These are phyloP conservation scores for Seladonia tumulorum DNA, from an alignment of 2,888 invertebrate species.

Conservation along the genomic window DNA sequence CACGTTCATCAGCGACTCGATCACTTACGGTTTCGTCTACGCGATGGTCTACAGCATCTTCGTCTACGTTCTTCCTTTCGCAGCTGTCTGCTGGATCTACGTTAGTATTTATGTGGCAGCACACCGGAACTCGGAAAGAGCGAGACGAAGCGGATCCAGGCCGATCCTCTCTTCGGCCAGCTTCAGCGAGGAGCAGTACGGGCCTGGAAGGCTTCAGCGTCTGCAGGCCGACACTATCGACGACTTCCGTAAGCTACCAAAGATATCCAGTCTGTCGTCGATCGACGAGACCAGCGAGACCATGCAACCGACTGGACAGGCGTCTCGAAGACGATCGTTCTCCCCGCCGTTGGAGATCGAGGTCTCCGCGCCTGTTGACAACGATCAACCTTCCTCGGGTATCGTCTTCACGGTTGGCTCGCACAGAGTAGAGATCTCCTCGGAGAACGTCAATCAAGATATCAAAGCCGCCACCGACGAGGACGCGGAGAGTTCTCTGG, in stretches of 20 bases:
- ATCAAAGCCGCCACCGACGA: slow-evolving; percentile 55
- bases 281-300: slow-evolving; percentile 82
- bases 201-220: slow-evolving; percentile 68
- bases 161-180: slow-evolving; percentile 80
- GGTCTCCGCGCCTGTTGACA: slow-evolving; percentile 37
- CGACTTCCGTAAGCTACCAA: slow-evolving; percentile 79
- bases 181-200: slow-evolving; percentile 79
- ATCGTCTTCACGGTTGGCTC: slow-evolving; percentile 81
- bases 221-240: slow-evolving; percentile 66
- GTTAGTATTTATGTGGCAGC: slow-evolving; percentile 91
- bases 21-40: slow-evolving; percentile 84
- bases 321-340: slow-evolving; percentile 58
- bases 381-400: slow-evolving; percentile 50
- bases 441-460: slow-evolving; percentile 36
- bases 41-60: slow-evolving; percentile 84
- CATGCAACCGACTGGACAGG: slow-evolving; percentile 58
- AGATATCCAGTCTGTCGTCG: slow-evolving; percentile 82
- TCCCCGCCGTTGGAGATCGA: slow-evolving; percentile 55
- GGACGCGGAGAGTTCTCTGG: slow-evolving; percentile 49
- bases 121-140: slow-evolving; percentile 89
- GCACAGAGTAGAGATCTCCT: slow-evolving; percentile 69
- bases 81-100: slow-evolving; percentile 90
- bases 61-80: slow-evolving; percentile 86
- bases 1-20: slow-evolving; percentile 54
- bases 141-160: slow-evolving; percentile 83